phyloP scores from a whole-genome alignment of 2,113 vertebrate species.

The Dascyllus trimaculatus region DNA sequence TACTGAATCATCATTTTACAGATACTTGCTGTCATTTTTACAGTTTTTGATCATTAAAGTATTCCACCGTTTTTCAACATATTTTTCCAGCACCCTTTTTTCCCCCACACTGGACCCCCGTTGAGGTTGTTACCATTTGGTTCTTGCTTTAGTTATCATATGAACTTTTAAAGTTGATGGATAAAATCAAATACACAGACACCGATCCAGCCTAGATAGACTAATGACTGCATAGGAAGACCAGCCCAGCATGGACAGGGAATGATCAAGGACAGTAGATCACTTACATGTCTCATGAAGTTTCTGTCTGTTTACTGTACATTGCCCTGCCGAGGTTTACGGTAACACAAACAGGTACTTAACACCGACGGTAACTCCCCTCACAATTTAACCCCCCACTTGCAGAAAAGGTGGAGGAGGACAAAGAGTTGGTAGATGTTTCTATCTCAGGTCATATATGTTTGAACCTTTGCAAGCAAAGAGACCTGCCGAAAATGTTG shows the following conservation, averaged over 20 bases:
- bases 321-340: not conserved
- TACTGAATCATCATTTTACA: too few relatives aligned
- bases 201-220: not conserved
- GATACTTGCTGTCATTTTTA: too few relatives aligned
- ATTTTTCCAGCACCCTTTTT: too few relatives aligned
- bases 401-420: constrained; percentile 24
- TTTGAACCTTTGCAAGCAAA: constrained; percentile 58
- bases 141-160: too few relatives aligned
- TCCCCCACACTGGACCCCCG: too few relatives aligned
- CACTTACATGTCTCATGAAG: not conserved
- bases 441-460: constrained; percentile 42
- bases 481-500: constrained; percentile 38
- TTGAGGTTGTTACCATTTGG: too few relatives aligned
- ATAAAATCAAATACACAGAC: not conserved
- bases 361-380: not conserved
- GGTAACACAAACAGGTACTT: constrained; percentile 20
- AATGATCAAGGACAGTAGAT: not conserved
- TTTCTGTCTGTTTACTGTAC: constrained; percentile 2
- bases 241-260: not conserved
- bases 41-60: too few relatives aligned
- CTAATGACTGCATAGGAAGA: not conserved
- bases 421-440: constrained; percentile 37
- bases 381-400: too few relatives aligned
- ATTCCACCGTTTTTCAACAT: too few relatives aligned
- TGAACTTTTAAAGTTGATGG: not conserved